A percentile compares a stretch with the other conserved stretches of the same genome.
Conservation (phyloP, 2,888 invertebrate species). For the Drosophila glabriapex region DNA sequence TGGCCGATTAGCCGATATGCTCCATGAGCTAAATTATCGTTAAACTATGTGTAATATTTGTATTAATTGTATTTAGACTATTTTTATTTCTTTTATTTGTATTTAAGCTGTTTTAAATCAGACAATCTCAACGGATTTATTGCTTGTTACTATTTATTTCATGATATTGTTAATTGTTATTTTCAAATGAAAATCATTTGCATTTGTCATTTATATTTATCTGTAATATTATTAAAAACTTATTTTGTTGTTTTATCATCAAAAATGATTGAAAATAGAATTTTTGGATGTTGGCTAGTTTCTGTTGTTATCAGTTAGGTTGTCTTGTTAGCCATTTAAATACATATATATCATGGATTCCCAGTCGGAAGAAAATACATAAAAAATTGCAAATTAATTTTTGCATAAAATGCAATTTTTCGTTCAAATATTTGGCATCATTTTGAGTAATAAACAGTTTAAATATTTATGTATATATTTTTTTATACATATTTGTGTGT, state of each 20-base stretch:
- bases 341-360: background rate
- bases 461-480: background rate
- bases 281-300: background rate
- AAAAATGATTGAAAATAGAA: background rate
- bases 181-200: background rate
- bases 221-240: background rate
- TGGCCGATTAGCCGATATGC: constrained; percentile 33
- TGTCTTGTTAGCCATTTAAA: background rate
- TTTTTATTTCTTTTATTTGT: background rate
- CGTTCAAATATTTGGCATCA: background rate
- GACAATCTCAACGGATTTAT: background rate
- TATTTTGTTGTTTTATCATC: background rate
- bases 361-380: background rate
- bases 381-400: background rate
- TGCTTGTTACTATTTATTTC: background rate
- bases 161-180: background rate
- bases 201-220: background rate
- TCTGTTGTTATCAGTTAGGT: background rate
- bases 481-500: background rate
- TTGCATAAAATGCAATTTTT: background rate
- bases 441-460: background rate
- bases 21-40: background rate
- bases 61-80: background rate
- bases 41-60: too few relatives aligned
- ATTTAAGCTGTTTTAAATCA: background rate